A percentile compares a stretch with the other conserved stretches of the same genome.
Evolutionary conservation across 2,797 vertebrate genomes (phyloP).

Genomic region (Rallus crepitans): DNA sequence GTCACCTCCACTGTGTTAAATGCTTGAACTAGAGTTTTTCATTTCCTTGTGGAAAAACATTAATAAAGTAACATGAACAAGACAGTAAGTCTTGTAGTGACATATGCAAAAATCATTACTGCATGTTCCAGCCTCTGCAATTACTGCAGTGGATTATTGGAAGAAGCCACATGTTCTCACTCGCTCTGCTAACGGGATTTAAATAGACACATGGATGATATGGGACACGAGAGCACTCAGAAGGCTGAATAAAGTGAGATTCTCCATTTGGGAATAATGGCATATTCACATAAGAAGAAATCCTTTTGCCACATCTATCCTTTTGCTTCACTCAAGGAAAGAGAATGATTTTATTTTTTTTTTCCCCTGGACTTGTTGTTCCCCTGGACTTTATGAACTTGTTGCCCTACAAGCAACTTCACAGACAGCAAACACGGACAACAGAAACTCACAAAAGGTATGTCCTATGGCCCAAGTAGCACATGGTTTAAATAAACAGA

Average conservation of each 20-base stretch:
- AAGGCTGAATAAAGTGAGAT: background rate
- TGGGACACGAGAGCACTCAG: background rate
- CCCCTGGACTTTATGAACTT: background rate
- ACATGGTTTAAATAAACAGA: conserved; percentile 16
- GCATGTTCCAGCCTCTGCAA: background rate
- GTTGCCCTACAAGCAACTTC: background rate
- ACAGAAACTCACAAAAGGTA: background rate
- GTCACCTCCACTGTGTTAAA: conserved; percentile 10
- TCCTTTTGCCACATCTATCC: background rate
- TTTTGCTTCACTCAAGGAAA: background rate
- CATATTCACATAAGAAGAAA: background rate
- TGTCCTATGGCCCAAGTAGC: background rate
- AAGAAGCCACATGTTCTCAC: conserved; percentile 15
- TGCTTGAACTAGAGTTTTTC: conserved; percentile 27
- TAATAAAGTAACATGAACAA: background rate
- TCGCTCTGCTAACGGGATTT: background rate
- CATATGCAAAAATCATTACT: conserved; percentile 47
- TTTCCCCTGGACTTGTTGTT: too few species aligned
- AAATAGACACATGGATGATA: background rate
- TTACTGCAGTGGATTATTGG: background rate
- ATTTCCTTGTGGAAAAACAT: conserved; percentile 65
- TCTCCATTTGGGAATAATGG: background rate
- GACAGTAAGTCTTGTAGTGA: conserved; percentile 24
- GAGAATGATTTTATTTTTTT: background rate
- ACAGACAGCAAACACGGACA: background rate